A percentile compares a stretch with the other conserved stretches of the same genome.
Conservation (phyloP, 2,888 invertebrate genomes). For the Drosophila paracracens region DNA sequence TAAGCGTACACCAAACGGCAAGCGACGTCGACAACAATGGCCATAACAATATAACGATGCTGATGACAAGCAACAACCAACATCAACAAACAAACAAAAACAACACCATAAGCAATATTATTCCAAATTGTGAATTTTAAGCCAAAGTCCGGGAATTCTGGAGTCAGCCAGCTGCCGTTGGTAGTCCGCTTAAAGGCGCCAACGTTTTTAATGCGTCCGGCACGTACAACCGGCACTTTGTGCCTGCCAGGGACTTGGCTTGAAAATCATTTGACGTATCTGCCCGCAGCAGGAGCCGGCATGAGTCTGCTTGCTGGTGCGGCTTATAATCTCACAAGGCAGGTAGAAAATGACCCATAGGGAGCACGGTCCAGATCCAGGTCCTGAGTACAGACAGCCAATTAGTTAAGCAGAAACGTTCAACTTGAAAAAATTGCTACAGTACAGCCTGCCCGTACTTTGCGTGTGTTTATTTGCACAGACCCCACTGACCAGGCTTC, state of each 20-base stretch:
- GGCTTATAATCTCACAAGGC: slow-evolving; percentile 40
- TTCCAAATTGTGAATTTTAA: slow-evolving; percentile 75
- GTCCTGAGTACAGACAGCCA: slow-evolving; percentile 52
- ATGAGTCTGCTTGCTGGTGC: slow-evolving; percentile 16
- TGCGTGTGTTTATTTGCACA: slow-evolving; percentile 47
- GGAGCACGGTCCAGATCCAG: slow-evolving; percentile 14
- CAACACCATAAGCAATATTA: slow-evolving; percentile 64
- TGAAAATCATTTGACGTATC: slow-evolving; percentile 39
- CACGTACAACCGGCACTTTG: slow-evolving; percentile 58
- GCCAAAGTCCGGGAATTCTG: slow-evolving; percentile 36
- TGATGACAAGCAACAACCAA: slow-evolving; percentile 71
- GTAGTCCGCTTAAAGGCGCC: slow-evolving; percentile 60
- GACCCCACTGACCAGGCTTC: slow-evolving; percentile 6
- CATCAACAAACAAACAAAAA: slow-evolving; percentile 20
- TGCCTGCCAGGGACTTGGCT: slow-evolving; percentile 24
- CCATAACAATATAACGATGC: slow-evolving; percentile 79
- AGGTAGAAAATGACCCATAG: slow-evolving; percentile 23
- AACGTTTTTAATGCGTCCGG: slow-evolving; percentile 66
- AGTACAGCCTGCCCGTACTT: slow-evolving; percentile 46
- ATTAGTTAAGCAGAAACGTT: slow-evolving; percentile 78
- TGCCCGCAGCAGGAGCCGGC: slow-evolving; percentile 24
- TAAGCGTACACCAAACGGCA: slow-evolving; percentile 37
- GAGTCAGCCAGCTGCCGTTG: slow-evolving; percentile 9
- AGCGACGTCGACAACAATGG: slow-evolving; percentile 58
- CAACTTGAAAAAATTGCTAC: slow-evolving; percentile 50